Base-by-base conservation (phyloP, 2,888 invertebrate genomes). In the Choreutis nemorana region DNA sequence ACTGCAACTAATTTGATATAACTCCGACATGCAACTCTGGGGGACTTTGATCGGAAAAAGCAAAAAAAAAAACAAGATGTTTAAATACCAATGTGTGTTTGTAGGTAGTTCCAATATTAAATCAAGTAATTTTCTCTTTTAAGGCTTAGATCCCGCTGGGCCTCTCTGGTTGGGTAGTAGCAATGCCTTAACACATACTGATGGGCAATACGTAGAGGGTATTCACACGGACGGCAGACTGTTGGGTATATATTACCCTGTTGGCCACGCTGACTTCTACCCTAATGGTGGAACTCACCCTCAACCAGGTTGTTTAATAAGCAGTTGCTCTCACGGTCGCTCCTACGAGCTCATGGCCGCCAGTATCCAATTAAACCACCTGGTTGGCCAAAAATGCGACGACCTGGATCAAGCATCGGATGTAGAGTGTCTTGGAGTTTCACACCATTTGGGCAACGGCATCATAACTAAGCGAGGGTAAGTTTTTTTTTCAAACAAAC, bases 81-180 rank as follows among this genome's bases (percentile, higher is more conserved):
- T n/a, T n/a, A n/a, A n/a, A n/a, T n/a, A n/a, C n/a, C n/a, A n/a
- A n/a, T n/a, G n/a, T n/a, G n/a, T n/a, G n/a, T n/a, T n/a, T n/a
- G n/a, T n/a, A n/a, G n/a, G n/a, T n/a, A n/a, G n/a, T n/a, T n/a
- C n/a, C n/a, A n/a, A n/a, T n/a, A n/a, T n/a, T n/a, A n/a, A n/a
- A n/a, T n/a, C n/a, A n/a, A n/a, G n/a, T n/a, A n/a, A n/a, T n/a
- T n/a, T n/a, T n/a, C n/a, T n/a, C n/a, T n/a, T n/a, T n/a, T n/a
- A n/a, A 77, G 77, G 54, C 12, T 46, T 77, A 14, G 77, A 78
- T 38, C 75, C 77, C 0, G 73, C 77, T 15, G 63, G 65, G 8
- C 75, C 73, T 3, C 35, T 62, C 7, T 75, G 67, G 66, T 30
- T 41, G 9, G 29, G 36, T 1, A 53, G 61, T 34, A 28, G 31